These are phyloP conservation scores for Montipora capitata DNA, from an alignment of 92 coral and sea anemone genomes.

Conservation along the genomic window DNA sequence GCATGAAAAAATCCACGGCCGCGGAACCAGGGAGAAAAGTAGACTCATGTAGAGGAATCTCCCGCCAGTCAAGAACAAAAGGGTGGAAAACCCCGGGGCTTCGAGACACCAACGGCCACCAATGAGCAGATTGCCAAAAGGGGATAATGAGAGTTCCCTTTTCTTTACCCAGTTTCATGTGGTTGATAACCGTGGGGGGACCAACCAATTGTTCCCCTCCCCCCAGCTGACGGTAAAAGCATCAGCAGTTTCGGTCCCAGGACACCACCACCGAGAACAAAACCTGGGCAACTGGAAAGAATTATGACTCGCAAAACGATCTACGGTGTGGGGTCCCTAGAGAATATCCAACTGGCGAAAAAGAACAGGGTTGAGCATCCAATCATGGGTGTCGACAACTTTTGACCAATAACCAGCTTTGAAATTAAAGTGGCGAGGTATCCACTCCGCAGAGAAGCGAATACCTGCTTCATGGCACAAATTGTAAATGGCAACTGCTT, in stretches of 20 bases:
- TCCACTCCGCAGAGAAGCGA: too few relatives aligned
- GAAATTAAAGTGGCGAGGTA: too few relatives aligned
- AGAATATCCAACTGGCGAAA: conserved; percentile 55
- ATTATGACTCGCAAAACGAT: too few relatives aligned
- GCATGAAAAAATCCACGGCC: conserved; percentile 33
- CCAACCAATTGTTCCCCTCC: conserved; percentile 79
- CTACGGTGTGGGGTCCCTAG: conserved; percentile 65
- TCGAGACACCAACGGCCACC: too few relatives aligned
- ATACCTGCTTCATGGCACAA: too few relatives aligned
- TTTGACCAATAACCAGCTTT: too few relatives aligned
- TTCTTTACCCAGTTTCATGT: conserved; percentile 33
- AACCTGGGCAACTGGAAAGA: too few relatives aligned
- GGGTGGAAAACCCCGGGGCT: too few relatives aligned
- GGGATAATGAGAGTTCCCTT: not conserved
- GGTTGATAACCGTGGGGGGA: conserved; percentile 57
- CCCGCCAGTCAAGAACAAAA: too few relatives aligned
- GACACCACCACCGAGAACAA: conserved; percentile 33
- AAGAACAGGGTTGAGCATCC: conserved; percentile 60
- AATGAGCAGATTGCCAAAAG: too few relatives aligned
- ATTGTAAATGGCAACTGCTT: too few relatives aligned
- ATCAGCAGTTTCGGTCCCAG: conserved; percentile 41
- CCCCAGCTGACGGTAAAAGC: conserved; percentile 75
- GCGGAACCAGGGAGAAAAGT: conserved; percentile 68
- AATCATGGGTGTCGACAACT: too few relatives aligned
- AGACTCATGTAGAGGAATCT: conserved; percentile 40